phyloP scores from a whole-genome alignment of 2,113 vertebrate species.

The Pluvianellus socialis region DNA sequence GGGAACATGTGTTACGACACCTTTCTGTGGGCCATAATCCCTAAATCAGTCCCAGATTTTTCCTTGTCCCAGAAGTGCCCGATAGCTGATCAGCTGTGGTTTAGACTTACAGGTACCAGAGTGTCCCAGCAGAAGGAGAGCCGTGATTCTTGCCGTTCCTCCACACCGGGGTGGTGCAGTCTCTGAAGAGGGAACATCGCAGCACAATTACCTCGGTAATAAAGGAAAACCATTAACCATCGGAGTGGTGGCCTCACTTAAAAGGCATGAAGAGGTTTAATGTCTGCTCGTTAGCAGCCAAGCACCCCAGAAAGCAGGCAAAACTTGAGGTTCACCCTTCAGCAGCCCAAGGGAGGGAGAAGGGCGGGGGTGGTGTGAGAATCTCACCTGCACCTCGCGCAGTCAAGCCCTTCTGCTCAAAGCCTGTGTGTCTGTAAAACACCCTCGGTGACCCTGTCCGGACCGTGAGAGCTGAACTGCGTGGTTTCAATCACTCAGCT shows the following conservation, averaged over 20 bases:
- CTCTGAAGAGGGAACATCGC: neutral
- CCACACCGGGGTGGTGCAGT: neutral
- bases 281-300: neutral
- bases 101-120: neutral
- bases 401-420: neutral
- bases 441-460: rapidly evolving
- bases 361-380: neutral
- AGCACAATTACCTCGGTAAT: neutral
- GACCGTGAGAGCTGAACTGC: neutral
- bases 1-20: neutral
- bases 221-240: neutral
- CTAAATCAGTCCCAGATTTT: neutral
- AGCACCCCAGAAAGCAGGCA: neutral
- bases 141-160: neutral
- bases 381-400: neutral
- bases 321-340: neutral
- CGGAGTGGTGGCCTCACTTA: neutral
- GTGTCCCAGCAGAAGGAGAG: neutral
- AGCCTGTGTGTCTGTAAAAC: neutral
- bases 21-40: neutral
- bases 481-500: neutral
- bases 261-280: neutral
- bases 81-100: neutral
- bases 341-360: neutral
- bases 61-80: neutral